Base-by-base conservation (phyloP, 30 jellyfish, hydroid and myxozoan species). In the Phacellophora camtschatica region DNA sequence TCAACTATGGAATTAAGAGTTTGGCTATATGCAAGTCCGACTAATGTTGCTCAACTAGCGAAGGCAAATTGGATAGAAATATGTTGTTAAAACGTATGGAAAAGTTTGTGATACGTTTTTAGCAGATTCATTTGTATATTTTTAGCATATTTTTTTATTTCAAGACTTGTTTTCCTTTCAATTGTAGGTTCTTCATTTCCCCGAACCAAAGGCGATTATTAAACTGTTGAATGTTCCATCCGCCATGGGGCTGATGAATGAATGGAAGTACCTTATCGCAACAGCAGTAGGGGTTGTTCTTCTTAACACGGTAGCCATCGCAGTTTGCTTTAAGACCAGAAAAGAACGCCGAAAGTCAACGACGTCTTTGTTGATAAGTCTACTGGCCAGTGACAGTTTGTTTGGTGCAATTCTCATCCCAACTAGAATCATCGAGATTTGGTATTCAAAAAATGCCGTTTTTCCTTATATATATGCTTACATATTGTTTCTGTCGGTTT, bases 311-410 rank as follows among this genome's bases (percentile, higher is more conserved):
- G 82, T 56, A 2, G 90, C 82, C 42, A 64, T 63, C 3, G 6
- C 34, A 11, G 73, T 78, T 1, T 58, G 73, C 69, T 4, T 42
- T 33, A 32, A 41, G 19, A 62, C 66, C 24, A 66, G 73, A 19
- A 48, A 63, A 7, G 90, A 78, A 7, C 90, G 90, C 9, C 62
- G 90, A 3, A 78, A 78, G 32, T 78, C 90, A n/a, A 78, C 90
- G 19, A 78, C 90, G 22, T 73, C 55, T 16, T 64, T 78, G 3
- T 45, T 78, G 90, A 36, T 78, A 34, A 78, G 90, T 19, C 28
- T 78, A 37, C 45, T 61, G 35, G 9, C 33, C 23, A 78, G 90
- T 29, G 90, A 78, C 36, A 35, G 48, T 64, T 36, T 53, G 10
- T 78, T 78, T 23, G 90, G 90, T 24, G 90, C 90, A 4, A 33